phyloP scores from a whole-genome alignment of 2,888 invertebrate species.

The Agapetus fuscipes region DNA sequence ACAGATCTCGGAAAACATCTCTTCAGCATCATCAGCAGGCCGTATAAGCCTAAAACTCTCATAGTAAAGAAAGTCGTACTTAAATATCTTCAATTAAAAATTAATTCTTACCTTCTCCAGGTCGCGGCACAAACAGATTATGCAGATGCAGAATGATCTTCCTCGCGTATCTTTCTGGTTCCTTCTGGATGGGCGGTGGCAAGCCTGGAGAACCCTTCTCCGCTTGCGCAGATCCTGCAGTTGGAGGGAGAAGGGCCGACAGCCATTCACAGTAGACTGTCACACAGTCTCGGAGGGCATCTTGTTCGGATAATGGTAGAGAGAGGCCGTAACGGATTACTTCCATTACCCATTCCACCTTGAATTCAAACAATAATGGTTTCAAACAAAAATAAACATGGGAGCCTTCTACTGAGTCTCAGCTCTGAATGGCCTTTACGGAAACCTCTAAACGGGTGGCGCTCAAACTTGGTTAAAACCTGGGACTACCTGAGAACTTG shows the following conservation, averaged over 20 bases:
- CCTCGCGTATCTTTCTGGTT: conserved; percentile 82
- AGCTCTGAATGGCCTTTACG: no score
- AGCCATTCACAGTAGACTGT: conserved; percentile 97
- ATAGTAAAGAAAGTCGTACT: no score
- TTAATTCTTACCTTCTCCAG: conserved; percentile 89
- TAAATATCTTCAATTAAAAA: conserved; percentile 19
- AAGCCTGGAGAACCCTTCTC: conserved; percentile 78
- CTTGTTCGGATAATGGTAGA: conserved; percentile 82
- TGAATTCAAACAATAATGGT: no score
- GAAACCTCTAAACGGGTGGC: no score
- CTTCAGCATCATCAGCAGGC: no score
- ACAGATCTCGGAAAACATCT: no score
- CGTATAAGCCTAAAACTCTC: no score
- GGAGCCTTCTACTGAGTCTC: no score
- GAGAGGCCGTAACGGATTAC: conserved; percentile 87
- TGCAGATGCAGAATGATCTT: conserved; percentile 89
- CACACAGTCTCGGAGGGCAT: conserved; percentile 91
- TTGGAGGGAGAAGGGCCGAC: conserved; percentile 74
- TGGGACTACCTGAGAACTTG: no score
- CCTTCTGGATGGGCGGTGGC: conserved; percentile 78
- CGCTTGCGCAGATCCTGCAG: conserved; percentile 69
- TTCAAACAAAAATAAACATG: conserved; percentile 1
- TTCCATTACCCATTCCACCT: conserved; percentile 84
- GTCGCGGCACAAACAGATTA: conserved; percentile 87
- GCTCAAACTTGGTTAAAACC: no score